Evolutionary conservation across 2,797 vertebrate species (phyloP).

Genomic region (Parotocinclus haroldoi): DNA sequence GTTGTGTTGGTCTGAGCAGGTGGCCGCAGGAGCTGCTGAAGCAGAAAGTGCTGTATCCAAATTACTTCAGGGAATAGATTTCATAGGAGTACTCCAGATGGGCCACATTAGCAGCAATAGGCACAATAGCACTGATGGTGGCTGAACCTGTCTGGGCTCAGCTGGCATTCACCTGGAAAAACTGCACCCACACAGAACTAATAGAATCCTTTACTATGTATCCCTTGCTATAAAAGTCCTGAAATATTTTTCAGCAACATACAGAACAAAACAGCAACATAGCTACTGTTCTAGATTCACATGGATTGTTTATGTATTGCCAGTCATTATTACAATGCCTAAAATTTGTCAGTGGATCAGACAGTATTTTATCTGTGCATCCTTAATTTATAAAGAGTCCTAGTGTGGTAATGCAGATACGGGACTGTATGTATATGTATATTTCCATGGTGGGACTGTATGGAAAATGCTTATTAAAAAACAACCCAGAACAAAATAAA

Average conservation of each 20-base stretch:
- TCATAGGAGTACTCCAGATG: conserved; percentile 61
- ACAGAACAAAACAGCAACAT: no score
- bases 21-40: conserved; percentile 62
- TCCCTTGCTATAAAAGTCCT: not conserved
- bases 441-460: no score
- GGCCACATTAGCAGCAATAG: conserved; percentile 54
- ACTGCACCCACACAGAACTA: conserved; percentile 35
- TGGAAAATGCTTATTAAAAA: no score
- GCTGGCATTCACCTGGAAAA: conserved; percentile 67
- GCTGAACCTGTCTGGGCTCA: conserved; percentile 56
- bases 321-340: no score
- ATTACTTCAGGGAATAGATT: conserved; percentile 67
- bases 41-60: conserved; percentile 65
- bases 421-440: no score
- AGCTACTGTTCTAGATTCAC: no score
- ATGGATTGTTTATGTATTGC: no score
- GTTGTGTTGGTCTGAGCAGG: conserved; percentile 41
- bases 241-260: not conserved
- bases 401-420: no score
- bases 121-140: conserved; percentile 39
- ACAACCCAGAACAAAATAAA: no score
- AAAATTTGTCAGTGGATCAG: no score
- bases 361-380: no score
- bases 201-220: not conserved
- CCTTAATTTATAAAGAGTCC: no score